phyloP scores from a whole-genome alignment of 2,888 invertebrate genomes.

The Entomobrya multifasciata region DNA sequence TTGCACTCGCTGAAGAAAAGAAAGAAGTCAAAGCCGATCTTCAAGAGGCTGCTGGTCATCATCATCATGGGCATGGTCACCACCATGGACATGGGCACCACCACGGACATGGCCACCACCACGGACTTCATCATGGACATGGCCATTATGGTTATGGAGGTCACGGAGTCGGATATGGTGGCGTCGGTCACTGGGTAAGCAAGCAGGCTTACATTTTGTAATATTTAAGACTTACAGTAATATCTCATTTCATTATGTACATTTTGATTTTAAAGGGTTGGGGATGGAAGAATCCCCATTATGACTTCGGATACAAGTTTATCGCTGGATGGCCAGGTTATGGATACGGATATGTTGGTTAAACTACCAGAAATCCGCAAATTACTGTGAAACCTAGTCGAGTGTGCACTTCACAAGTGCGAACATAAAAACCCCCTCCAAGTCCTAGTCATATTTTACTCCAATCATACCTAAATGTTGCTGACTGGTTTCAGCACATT shows the following conservation, averaged over 20 bases:
- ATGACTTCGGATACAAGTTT: constrained; percentile 67
- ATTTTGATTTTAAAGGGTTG: constrained; percentile 38
- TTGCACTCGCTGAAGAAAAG: constrained; percentile 37
- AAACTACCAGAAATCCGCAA: not conserved
- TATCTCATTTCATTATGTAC: not conserved
- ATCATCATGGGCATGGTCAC: constrained; percentile 44
- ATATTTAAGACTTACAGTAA: not conserved
- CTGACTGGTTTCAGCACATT: constrained; percentile 60
- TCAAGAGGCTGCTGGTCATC: constrained; percentile 47
- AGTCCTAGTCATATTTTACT: too few species aligned
- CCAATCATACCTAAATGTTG: not conserved
- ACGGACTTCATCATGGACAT: constrained; percentile 24
- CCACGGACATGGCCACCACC: constrained; percentile 26
- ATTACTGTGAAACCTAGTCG: constrained; percentile 25
- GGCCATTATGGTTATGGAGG: too few species aligned
- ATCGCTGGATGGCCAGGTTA: constrained; percentile 51
- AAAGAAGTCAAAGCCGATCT: constrained; percentile 47
- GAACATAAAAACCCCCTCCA: too few species aligned
- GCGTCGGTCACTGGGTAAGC: constrained; percentile 25
- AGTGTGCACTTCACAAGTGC: too few species aligned
- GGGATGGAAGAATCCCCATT: constrained; percentile 65
- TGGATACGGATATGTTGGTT: not conserved
- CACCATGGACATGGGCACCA: constrained; percentile 34
- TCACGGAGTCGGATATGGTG: too few species aligned
- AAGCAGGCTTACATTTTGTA: too few species aligned